Percentiles rank a stretch among this genome's conserved stretches.
Evolutionary conservation across 2,888 invertebrate species (phyloP).

Genomic region (Yponomeuta cagnagella): DNA sequence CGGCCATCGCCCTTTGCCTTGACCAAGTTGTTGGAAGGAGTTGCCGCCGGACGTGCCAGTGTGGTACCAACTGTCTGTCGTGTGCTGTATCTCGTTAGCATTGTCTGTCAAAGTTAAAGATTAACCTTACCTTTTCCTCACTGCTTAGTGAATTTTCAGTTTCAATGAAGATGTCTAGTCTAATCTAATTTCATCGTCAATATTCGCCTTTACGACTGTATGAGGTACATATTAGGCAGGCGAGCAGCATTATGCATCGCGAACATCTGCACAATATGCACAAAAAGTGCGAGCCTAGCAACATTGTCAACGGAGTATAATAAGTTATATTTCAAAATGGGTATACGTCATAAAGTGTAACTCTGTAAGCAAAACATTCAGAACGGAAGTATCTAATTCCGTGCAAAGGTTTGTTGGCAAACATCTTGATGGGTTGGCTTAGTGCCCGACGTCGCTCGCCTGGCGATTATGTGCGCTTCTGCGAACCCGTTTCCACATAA

Average conservation of each 20-base stretch:
- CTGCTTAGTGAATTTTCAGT: neutral
- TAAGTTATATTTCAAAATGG: conserved; percentile 6
- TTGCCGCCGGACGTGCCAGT: conserved; percentile 13
- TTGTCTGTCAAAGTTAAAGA: neutral
- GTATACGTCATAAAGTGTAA: conserved; percentile 11
- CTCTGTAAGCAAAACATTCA: conserved; percentile 13
- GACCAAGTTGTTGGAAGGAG: conserved; percentile 50
- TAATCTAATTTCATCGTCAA: neutral
- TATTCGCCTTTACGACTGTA: neutral
- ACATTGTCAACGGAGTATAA: neutral
- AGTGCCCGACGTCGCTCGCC: conserved; percentile 15
- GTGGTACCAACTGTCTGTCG: neutral
- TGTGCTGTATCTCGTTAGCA: neutral
- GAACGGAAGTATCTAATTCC: conserved; percentile 14
- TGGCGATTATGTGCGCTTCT: conserved; percentile 12
- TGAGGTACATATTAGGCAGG: too few relatives aligned
- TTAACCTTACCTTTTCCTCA: neutral
- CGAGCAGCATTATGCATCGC: neutral
- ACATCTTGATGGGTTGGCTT: conserved; percentile 17
- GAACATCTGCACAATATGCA: neutral
- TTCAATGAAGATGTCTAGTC: neutral
- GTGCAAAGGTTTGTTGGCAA: conserved; percentile 17
- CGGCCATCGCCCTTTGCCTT: conserved; percentile 60
- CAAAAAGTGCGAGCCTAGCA: neutral
- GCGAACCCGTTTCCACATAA: conserved; percentile 14